Evolutionary conservation across 2,888 invertebrate genomes (phyloP), one percentile per base, ranked within the genome.

Genomic region (Crepidodera aurea): DNA sequence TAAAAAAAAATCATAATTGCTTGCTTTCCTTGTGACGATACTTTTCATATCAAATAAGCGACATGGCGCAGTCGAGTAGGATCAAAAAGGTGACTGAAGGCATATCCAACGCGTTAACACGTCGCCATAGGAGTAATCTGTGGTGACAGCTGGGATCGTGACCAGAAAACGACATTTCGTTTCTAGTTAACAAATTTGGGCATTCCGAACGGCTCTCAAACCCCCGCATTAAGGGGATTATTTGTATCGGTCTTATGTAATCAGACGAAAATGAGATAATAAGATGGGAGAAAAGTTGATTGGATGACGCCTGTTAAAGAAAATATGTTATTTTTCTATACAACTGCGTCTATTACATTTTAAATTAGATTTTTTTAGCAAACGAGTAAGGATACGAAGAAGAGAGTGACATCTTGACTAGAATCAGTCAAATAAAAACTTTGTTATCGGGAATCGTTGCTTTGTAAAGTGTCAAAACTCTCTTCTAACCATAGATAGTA

Each of bases 81-180:
- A 44, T 44, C 44, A 25, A 69, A 64, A 71, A 74, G 74, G 72
- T 72, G 77, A 75, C 75, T 75, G 75, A 75, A 76, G 77, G 73
- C 77, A 78, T 78, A 78, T 75, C 75, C 71, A 72, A 76, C 74
- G 73, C 76, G 77, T 78, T 80, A 79, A 78, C 79, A 78, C 78
- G 79, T 78, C 77, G 77, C 77, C 66, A 65, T 73, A 72, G 74
- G 70, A 75, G 78, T 79, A 80, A 80, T 80, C 80, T 79, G 79
- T 75, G 78, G 78, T 77, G 80, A 79, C 80, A 79, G 80, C 77
- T 75, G 70, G 76, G 74, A 77, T 77, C 80, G 80, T 80, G 80
- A 80, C 79, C 79, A 77, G 79, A 78, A 79, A 79, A 74, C 77
- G 71, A 71, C 71, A 77, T 75, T 60, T 42, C 51, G 55, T 57